phyloP scores from a whole-genome alignment of 2,113 vertebrate species.

The Chloropsis cyanopogon region DNA sequence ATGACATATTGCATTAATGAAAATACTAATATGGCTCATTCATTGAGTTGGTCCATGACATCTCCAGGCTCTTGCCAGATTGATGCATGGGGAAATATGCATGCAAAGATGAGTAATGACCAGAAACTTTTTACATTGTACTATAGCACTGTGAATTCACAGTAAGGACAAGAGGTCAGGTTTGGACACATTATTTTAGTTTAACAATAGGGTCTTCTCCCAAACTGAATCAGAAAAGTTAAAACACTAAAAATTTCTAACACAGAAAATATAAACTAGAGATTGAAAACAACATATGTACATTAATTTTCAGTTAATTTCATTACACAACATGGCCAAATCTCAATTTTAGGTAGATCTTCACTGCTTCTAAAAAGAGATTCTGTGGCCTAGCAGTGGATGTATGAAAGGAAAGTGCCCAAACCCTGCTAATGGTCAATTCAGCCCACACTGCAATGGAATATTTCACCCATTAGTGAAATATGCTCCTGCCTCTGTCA shows the following conservation, averaged over 20 bases:
- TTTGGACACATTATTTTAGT: not conserved
- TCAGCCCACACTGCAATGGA: not conserved
- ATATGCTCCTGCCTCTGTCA: not conserved
- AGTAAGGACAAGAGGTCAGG: not conserved
- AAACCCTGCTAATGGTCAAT: not conserved
- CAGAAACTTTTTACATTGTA: not conserved
- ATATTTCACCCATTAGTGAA: not conserved
- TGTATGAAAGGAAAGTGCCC: not conserved
- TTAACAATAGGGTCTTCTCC: not conserved
- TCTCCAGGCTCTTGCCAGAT: not conserved
- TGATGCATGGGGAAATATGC: not conserved
- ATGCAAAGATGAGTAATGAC: not conserved
- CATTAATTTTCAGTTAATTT: not conserved
- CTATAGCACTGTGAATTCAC: not conserved
- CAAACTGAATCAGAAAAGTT: not conserved
- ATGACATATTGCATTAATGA: not conserved
- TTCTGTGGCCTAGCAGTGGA: not conserved
- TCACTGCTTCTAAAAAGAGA: not conserved
- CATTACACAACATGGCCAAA: not conserved
- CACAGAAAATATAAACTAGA: not conserved
- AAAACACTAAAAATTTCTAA: not conserved
- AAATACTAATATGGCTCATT: not conserved
- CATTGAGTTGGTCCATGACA: not conserved
- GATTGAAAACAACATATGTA: not conserved
- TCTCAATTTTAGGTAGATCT: not conserved